A percentile compares a stretch with the other conserved stretches of the same genome.
Conservation (phyloP, 64 coral and sea anemone genomes). For the Montipora sp. region DNA sequence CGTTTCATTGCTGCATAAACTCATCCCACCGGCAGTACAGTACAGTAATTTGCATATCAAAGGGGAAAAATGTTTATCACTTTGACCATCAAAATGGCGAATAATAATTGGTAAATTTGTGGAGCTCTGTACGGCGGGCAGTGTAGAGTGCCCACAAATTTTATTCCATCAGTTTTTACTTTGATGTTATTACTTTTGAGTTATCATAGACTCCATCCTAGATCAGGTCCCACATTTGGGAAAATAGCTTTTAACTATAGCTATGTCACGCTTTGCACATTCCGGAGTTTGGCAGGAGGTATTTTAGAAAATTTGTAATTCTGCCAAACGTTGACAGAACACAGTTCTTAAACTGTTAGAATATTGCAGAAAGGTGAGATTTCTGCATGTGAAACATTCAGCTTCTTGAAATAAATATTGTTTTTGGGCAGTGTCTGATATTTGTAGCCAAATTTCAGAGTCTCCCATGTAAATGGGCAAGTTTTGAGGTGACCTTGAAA, state of each 20-base stretch:
- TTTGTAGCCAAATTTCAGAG: slow-evolving; percentile 41
- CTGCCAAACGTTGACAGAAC: background rate
- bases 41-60: no score
- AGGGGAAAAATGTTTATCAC: no score
- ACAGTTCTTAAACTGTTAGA: slow-evolving; percentile 7
- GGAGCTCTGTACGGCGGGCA: no score
- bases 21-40: background rate
- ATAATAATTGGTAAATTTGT: no score
- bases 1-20: background rate
- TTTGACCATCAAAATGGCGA: no score
- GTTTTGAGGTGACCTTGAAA: slow-evolving; percentile 41
- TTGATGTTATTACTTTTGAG: no score
- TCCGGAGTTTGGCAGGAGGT: no score
- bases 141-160: no score
- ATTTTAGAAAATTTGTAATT: no score
- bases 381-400: background rate
- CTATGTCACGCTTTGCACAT: no score
- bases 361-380: background rate
- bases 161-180: no score
- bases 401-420: slow-evolving; percentile 30
- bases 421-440: slow-evolving; percentile 26
- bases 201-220: slow-evolving; percentile 1
- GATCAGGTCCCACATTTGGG: slow-evolving; percentile 37
- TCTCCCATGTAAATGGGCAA: background rate
- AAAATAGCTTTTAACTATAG: slow-evolving; percentile 39